phyloP scores from a whole-genome alignment of 2,797 vertebrate genomes.

The Hydrolagus colliei region DNA sequence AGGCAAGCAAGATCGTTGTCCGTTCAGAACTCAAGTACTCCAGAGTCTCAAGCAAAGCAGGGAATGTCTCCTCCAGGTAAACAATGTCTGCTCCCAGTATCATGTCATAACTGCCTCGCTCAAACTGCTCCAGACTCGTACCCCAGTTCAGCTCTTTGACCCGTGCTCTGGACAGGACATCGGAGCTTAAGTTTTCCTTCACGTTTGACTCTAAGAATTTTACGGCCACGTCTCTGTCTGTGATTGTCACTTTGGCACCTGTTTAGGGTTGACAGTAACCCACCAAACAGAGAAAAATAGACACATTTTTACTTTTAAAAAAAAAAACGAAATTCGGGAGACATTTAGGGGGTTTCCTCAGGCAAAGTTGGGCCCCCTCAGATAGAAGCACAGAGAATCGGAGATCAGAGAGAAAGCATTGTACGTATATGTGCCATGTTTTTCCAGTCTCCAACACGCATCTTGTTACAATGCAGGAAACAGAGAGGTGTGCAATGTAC shows the following conservation, averaged over 20 bases:
- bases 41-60: slow-evolving; percentile 70
- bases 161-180: slow-evolving; percentile 48
- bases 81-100: slow-evolving; percentile 86
- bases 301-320: background rate
- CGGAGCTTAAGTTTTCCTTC: slow-evolving; percentile 67
- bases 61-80: slow-evolving; percentile 88
- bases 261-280: slow-evolving; percentile 16
- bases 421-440: no score
- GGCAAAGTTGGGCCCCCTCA: no score
- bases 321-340: background rate
- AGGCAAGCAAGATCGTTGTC: slow-evolving; percentile 71
- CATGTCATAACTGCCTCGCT: slow-evolving; percentile 67
- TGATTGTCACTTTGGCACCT: slow-evolving; percentile 85
- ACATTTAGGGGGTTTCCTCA: background rate
- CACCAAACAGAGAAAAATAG: slow-evolving; percentile 18
- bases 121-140: slow-evolving; percentile 61
- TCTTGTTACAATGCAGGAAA: no score
- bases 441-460: no score
- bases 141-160: slow-evolving; percentile 89
- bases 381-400: no score
- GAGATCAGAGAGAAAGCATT: no score
- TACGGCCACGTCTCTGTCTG: slow-evolving; percentile 74
- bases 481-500: no score
- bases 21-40: slow-evolving; percentile 67
- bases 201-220: slow-evolving; percentile 77